Percentiles rank a stretch among this genome's conserved stretches.
Evolutionary conservation across 2,113 vertebrate species (phyloP).

Genomic region (Cyphomyrus discorhynchus): DNA sequence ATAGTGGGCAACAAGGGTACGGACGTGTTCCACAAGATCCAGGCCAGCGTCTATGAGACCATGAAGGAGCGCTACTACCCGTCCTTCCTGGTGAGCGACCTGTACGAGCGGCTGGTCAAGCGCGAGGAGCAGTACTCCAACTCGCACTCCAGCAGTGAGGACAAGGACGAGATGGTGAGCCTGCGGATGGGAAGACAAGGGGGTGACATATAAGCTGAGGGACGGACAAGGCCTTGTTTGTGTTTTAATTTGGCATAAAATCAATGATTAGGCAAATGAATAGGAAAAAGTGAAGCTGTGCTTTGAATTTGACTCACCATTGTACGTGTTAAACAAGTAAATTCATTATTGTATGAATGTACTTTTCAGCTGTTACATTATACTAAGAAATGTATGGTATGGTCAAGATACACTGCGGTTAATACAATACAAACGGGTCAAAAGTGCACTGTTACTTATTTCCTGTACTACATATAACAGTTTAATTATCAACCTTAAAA

Average conservation of each 20-base stretch:
- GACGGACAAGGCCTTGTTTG: background rate
- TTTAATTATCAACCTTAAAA: background rate
- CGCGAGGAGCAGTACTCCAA: conserved; percentile 71
- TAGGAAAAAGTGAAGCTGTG: background rate
- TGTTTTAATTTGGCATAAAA: background rate
- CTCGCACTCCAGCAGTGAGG: conserved; percentile 65
- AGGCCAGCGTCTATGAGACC: conserved; percentile 77
- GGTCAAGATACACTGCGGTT: background rate
- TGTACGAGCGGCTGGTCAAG: conserved; percentile 78
- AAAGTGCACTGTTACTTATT: background rate
- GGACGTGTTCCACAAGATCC: conserved; percentile 85
- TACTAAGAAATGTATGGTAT: background rate
- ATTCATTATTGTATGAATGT: background rate
- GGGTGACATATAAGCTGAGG: background rate
- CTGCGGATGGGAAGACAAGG: background rate
- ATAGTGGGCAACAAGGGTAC: conserved; percentile 94
- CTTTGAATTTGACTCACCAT: background rate
- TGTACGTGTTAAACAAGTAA: background rate
- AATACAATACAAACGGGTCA: too few relatives aligned
- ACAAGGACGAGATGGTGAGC: conserved; percentile 80
- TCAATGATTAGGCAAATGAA: background rate
- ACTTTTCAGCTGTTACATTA: background rate
- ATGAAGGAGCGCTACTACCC: conserved; percentile 93
- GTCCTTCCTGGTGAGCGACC: conserved; percentile 89
- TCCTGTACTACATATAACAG: background rate